Base-by-base conservation (phyloP, 2,113 vertebrate genomes). In the Sapayoa aenigma region DNA sequence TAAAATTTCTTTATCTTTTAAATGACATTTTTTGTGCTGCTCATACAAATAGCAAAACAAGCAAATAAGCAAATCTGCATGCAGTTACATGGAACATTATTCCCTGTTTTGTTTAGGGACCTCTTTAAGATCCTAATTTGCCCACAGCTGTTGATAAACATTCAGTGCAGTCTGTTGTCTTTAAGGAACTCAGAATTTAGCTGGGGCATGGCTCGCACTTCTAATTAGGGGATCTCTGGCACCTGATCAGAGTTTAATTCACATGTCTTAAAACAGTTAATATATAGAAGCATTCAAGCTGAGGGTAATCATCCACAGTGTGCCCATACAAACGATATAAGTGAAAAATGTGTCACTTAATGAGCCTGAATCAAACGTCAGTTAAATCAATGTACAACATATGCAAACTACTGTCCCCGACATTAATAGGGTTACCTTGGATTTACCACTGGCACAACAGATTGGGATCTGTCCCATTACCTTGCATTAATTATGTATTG, bases 221-320 rank as follows among this genome's bases (percentile, higher is more conserved):
- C 71, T 71, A 77, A 86, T 90, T 85, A 94, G 50, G 47, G 16
- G 4, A 42, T 87, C 49, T 84, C 52, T 91, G 87, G 56, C 44
- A 72, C 58, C 44, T 85, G 82, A 81, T 94, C 84, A 95, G 77
- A 79, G 81, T 88, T 94, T 91, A 91, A 95, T 93, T 95, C 59
- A 8, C 72, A 46, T 91, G 41, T 93, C 50, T 88, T 93, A 93
- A 83, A 86, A 18, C 14, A 83, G 78, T 83, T 90, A 95, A 95
- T 91, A 42, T 66, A 68, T 77, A 93, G 72, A 86, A 92, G 90
- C 79, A 84, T 90, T 95, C 82, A 71, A 59, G 67, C 78, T 90
- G 75, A 63, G 59, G 59, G 71, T 88, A 90, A 94, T 95, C 95
- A 94, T 83, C 50, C 85, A 60, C 78, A 76, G 82, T 74, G 75